Conservation (phyloP, 2,888 invertebrate genomes). For the Muscina levida region DNA sequence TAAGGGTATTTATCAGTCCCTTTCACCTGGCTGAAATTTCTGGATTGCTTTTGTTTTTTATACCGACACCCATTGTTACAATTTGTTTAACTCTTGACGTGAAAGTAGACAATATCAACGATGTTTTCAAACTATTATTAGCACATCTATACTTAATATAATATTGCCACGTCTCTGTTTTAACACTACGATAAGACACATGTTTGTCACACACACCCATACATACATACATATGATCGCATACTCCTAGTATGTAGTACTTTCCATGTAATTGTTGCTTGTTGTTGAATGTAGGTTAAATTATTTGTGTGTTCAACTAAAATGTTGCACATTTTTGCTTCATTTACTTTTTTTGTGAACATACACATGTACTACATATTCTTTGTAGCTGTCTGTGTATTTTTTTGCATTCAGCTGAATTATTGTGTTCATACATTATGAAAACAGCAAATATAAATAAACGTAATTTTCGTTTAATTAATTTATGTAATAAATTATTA, state of each 20-base stretch:
- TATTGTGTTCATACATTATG: slow-evolving; percentile 21
- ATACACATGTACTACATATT: neutral
- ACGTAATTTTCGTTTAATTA: slow-evolving; percentile 51
- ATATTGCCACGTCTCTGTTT: no score
- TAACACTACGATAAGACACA: no score
- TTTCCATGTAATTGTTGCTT: neutral
- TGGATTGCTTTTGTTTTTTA: no score
- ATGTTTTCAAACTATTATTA: no score
- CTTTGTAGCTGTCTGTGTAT: neutral
- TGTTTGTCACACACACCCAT: neutral
- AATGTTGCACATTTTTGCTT: slow-evolving; percentile 50
- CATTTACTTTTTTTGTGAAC: slow-evolving; percentile 36
- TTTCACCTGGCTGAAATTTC: no score
- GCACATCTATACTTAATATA: no score
- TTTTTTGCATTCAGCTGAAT: neutral
- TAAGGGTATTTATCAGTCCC: no score
- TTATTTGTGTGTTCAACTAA: slow-evolving; percentile 5
- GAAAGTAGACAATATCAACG: no score
- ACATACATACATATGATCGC: neutral
- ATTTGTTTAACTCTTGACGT: no score
- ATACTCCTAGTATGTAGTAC: slow-evolving; percentile 1
- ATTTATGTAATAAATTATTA: slow-evolving; percentile 63
- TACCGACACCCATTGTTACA: no score
- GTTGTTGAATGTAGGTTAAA: slow-evolving; percentile 19
- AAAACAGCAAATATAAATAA: slow-evolving; percentile 31